phyloP scores from a whole-genome alignment of 2,797 vertebrate species.

The Microhierax caerulescens region DNA sequence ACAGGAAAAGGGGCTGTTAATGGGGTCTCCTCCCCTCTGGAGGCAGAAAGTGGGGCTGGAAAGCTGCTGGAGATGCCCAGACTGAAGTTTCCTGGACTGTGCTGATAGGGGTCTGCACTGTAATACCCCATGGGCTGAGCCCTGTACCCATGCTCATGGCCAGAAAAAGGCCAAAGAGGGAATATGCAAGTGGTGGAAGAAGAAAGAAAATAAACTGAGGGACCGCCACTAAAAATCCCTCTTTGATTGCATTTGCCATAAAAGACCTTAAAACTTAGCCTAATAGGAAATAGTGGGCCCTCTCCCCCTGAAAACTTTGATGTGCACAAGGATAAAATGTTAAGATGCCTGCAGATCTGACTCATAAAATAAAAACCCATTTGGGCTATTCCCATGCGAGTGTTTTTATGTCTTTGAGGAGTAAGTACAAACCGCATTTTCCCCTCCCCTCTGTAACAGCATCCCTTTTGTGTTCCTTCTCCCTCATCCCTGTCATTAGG shows the following conservation, averaged over 20 bases:
- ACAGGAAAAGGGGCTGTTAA: background rate
- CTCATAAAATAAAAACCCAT: background rate
- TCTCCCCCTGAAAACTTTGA: background rate
- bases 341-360: background rate
- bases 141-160: background rate
- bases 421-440: background rate
- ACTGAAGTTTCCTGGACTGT: rapidly evolving
- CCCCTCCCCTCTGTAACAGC: background rate
- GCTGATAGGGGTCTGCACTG: background rate
- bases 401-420: background rate
- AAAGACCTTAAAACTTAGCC: background rate
- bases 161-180: background rate
- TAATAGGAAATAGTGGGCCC: background rate
- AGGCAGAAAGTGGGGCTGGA: background rate
- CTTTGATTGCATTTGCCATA: background rate
- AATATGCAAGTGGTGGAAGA: background rate
- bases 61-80: background rate
- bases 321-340: background rate
- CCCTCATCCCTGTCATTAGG: background rate
- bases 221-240: background rate
- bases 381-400: background rate
- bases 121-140: background rate
- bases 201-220: background rate
- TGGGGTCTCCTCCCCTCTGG: background rate
- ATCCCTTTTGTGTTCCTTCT: background rate